Evolutionary conservation across 2,797 vertebrate genomes (phyloP), one percentile per base, ranked within the genome.

Genomic region (Sebastes hubbsi): DNA sequence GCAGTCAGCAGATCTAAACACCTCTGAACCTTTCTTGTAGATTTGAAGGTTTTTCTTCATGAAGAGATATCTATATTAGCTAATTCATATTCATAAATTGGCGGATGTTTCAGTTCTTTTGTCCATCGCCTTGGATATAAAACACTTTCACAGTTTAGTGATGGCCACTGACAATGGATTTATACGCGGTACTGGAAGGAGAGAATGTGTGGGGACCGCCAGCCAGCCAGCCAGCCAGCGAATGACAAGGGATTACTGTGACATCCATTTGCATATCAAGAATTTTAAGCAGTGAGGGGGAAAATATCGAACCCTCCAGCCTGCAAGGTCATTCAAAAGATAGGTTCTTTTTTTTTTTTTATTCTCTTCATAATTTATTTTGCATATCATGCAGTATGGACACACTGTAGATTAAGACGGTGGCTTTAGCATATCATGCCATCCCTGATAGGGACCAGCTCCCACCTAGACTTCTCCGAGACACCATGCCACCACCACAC

Each of bases 311-410:
- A 95, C 95, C 89, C 96, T 95, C 88, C 91, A 89, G 95, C 80
- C 79, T 94, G 92, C 96, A 97, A 97, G 96, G 96, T 96, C 96
- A 95, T 93, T 93, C 64, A 93, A 89, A 95, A 97, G 96, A 97
- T 93, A 93, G 94, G 84, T 80, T 42, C 14, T 42, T 42, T 83
- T 22, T 91, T 64, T 90, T 90, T 85, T 62, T 72, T 78, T 78
- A 82, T 88, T 82, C 86, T 88, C 88, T 86, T 95, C 94, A 92
- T 94, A 92, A 94, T 95, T 94, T 95, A 95, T 95, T 95, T 94
- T 93, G 94, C 95, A 95, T 95, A 95, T 95, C 93, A 93, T 92
- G 88, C 93, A 90, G 93, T 79, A 80, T 83, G 92, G 94, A 96
- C 94, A 91, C 86, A 75, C 86, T 88, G 91, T 86, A 95, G 95